These are phyloP conservation scores for Helicolenus hilgendorfi DNA, from an alignment of 2,797 vertebrate species.

Conservation along the genomic window DNA sequence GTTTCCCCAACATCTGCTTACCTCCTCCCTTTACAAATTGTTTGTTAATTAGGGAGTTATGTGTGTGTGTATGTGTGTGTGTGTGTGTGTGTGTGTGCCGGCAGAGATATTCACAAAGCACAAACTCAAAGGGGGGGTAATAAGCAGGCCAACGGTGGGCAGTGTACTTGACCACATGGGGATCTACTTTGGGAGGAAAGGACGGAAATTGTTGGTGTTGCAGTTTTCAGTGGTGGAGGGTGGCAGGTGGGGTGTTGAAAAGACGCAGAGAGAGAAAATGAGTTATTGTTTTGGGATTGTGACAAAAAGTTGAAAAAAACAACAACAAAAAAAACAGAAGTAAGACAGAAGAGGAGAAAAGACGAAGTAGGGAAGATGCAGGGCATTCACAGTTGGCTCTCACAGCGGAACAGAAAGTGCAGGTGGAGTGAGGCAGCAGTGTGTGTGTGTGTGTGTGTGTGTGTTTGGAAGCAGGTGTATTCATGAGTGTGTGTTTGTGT, in stretches of 20 bases:
- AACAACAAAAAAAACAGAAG: background rate
- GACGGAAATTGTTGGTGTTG: conserved; percentile 36
- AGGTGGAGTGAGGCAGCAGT: background rate
- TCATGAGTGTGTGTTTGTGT: background rate
- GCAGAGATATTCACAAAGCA: conserved; percentile 12
- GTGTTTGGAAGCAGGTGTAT: background rate
- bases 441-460: background rate
- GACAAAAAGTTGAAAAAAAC: background rate
- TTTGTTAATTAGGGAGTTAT: conserved; percentile 64
- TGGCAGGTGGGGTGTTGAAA: background rate
- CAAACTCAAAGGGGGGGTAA: conserved; percentile 30
- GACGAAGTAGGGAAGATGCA: background rate
- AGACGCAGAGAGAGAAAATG: background rate
- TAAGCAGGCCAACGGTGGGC: background rate
- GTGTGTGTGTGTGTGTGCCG: background rate
- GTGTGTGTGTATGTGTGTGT: background rate
- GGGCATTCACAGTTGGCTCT: background rate
- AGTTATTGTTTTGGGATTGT: background rate
- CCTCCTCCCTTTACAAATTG: conserved; percentile 51
- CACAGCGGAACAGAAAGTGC: background rate
- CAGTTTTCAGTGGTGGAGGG: conserved; percentile 10
- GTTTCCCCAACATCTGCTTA: conserved; percentile 58
- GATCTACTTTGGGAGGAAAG: conserved; percentile 4
- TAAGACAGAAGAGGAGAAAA: background rate
- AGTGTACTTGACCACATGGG: conserved; percentile 40